These are phyloP conservation scores for Oithona nana DNA, from an alignment of 2,888 invertebrate genomes.

Conservation along the genomic window DNA sequence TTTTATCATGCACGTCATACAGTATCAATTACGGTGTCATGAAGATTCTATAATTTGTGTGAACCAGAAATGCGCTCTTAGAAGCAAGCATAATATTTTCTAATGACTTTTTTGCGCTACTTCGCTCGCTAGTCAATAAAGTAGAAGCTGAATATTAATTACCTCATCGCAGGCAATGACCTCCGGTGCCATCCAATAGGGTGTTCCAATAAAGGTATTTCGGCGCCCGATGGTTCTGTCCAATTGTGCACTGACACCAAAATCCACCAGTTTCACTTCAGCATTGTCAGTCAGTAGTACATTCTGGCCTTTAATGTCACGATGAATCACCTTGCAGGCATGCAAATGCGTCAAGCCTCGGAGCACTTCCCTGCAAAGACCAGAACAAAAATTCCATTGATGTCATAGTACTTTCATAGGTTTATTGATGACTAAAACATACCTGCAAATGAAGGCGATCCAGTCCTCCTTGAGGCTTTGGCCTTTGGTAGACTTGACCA, in stretches of 20 bases:
- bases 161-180: slow-evolving; percentile 98
- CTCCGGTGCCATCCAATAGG: slow-evolving; percentile 98
- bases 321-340: slow-evolving; percentile 95
- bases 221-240: slow-evolving; percentile 96
- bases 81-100: no score
- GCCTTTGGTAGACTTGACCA: slow-evolving; percentile 97
- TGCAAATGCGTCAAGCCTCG: slow-evolving; percentile 92
- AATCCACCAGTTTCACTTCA: slow-evolving; percentile 74
- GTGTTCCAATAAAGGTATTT: slow-evolving; percentile 97
- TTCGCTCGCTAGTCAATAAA: no score
- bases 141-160: no score
- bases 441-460: slow-evolving; percentile 91
- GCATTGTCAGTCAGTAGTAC: slow-evolving; percentile 97
- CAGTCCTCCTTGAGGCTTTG: slow-evolving; percentile 97
- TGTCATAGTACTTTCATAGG: no score
- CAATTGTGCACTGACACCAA: slow-evolving; percentile 96
- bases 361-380: slow-evolving; percentile 52
- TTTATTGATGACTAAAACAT: background rate
- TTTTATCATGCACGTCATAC: no score
- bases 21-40: no score
- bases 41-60: no score
- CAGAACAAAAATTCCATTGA: background rate
- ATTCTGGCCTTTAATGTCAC: slow-evolving; percentile 99
- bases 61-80: no score
- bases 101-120: no score